Conservation (phyloP, 2,113 vertebrate genomes). For the Girardinichthys multiradiatus region DNA sequence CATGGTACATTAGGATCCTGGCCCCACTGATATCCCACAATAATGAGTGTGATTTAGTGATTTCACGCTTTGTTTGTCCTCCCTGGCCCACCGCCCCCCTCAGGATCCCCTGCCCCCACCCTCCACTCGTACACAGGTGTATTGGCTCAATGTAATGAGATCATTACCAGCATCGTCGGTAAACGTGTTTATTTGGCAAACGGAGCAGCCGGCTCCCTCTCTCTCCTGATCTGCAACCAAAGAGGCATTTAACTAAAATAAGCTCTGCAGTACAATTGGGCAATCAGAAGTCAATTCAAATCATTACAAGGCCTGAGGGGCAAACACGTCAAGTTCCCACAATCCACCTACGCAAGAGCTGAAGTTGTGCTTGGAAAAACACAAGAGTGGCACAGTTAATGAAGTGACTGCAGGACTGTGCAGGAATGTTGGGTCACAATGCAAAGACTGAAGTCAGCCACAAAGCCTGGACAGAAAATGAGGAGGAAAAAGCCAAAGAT, state of each 20-base stretch:
- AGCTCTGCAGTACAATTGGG: constrained; percentile 71
- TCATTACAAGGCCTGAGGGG: constrained; percentile 73
- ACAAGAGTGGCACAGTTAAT: constrained; percentile 2
- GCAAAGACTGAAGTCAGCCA: background rate
- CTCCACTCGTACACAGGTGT: constrained; percentile 73
- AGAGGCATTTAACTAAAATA: constrained; percentile 79
- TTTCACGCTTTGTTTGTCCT: constrained; percentile 83
- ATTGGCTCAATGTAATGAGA: constrained; percentile 80
- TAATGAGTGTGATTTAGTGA: constrained; percentile 84
- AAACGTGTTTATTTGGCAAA: constrained; percentile 78
- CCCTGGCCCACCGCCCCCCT: constrained; percentile 70
- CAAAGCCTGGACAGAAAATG: background rate
- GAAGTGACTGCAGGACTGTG: background rate
- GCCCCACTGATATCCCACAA: constrained; percentile 76
- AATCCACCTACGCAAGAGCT: constrained; percentile 30
- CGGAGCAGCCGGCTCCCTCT: constrained; percentile 56
- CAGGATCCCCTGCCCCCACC: constrained; percentile 54
- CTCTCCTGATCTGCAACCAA: constrained; percentile 74
- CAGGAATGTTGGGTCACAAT: background rate
- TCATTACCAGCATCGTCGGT: constrained; percentile 78
- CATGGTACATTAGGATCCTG: constrained; percentile 81
- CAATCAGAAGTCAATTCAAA: constrained; percentile 73
- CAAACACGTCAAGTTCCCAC: constrained; percentile 63
- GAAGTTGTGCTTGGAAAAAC: constrained; percentile 19
- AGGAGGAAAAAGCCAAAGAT: background rate